Conservation (phyloP, 2,797 vertebrate genomes). For the Onychomys arenicola region DNA sequence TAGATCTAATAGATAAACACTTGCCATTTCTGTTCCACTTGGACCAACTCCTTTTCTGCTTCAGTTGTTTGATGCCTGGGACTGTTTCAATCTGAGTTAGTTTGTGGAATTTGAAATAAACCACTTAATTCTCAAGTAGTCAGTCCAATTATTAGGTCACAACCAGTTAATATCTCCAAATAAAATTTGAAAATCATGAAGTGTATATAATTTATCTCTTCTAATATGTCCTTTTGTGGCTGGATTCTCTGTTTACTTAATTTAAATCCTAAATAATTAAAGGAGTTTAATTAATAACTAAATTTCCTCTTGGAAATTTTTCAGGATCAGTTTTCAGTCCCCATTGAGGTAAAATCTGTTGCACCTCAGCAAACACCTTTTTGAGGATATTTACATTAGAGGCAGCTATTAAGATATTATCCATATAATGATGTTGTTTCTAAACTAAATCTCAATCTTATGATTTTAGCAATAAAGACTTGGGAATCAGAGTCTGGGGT, state of each 20-base stretch:
- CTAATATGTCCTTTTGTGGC: background rate
- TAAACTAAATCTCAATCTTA: background rate
- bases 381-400: background rate
- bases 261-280: background rate
- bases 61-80: too few species aligned
- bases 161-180: background rate
- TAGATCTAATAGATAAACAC: too few species aligned
- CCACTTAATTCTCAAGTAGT: background rate
- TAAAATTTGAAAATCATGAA: background rate
- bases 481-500: background rate
- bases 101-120: background rate
- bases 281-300: too few species aligned
- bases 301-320: background rate
- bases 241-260: background rate
- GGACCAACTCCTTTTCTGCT: too few species aligned
- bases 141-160: background rate
- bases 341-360: background rate
- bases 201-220: background rate
- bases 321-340: background rate
- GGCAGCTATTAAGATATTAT: background rate
- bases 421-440: background rate
- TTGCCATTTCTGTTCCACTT: too few species aligned
- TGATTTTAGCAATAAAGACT: background rate
- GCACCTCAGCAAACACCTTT: background rate
- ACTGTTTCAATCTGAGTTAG: background rate